Percentiles rank a stretch among this genome's conserved stretches.
Evolutionary conservation across 2,797 vertebrate genomes (phyloP).

Genomic region (Girardinus metallicus): DNA sequence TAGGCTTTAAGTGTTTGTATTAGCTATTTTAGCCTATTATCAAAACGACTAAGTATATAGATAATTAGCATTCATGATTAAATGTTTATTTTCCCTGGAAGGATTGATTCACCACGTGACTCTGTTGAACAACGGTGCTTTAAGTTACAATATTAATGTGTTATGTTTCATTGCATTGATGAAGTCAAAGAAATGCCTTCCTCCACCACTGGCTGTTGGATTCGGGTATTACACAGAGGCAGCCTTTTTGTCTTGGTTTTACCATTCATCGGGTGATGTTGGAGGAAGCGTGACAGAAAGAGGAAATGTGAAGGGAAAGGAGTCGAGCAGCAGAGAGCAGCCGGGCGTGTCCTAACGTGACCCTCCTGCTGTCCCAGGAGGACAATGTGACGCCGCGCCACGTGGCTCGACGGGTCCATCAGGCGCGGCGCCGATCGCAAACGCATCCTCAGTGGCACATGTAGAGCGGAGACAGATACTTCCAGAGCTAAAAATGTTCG

Average conservation of each 20-base stretch:
- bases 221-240: not conserved
- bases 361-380: constrained; percentile 37
- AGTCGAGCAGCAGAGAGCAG: not conserved
- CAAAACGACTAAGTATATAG: too few species aligned
- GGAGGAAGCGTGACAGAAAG: not conserved
- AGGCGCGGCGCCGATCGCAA: constrained; percentile 22
- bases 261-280: constrained; percentile 12
- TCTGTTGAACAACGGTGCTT: too few species aligned
- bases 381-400: constrained; percentile 58
- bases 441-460: not conserved
- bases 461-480: not conserved
- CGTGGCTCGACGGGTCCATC: constrained; percentile 42
- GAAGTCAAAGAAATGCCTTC: too few species aligned
- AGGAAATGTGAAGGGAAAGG: not conserved
- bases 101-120: too few species aligned
- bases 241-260: not conserved
- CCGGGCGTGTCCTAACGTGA: constrained; percentile 15
- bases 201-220: not conserved
- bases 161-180: too few species aligned
- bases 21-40: too few species aligned
- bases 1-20: too few species aligned
- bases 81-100: too few species aligned
- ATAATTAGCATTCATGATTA: too few species aligned
- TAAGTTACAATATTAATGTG: too few species aligned
- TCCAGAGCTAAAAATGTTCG: too few species aligned